Evolutionary conservation across 2,113 vertebrate species (phyloP).

Genomic region (Perca flavescens): DNA sequence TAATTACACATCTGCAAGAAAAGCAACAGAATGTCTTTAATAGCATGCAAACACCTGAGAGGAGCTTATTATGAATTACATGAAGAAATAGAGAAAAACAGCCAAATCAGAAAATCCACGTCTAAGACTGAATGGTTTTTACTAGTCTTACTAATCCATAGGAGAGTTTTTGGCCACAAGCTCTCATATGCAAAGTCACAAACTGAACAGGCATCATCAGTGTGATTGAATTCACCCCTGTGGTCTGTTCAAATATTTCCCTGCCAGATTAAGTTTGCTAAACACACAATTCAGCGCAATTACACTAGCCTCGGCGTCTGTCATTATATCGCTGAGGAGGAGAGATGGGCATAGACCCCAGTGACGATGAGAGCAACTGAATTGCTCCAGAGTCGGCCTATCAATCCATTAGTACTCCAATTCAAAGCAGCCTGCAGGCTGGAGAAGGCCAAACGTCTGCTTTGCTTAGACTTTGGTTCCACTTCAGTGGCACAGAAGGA

Average conservation of each 20-base stretch:
- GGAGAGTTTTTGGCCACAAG: slow-evolving; percentile 11
- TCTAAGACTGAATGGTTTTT: slow-evolving; percentile 17
- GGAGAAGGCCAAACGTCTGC: slow-evolving; percentile 13
- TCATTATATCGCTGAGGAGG: slow-evolving; percentile 37
- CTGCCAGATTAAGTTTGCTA: slow-evolving; percentile 74
- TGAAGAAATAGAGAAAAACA: not conserved
- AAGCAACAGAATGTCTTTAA: not conserved
- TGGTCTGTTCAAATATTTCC: slow-evolving; percentile 66
- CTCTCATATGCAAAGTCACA: slow-evolving; percentile 45
- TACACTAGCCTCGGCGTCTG: slow-evolving; percentile 51
- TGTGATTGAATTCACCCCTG: slow-evolving; percentile 48
- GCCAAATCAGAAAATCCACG: slow-evolving; percentile 22
- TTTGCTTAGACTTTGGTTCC: slow-evolving; percentile 22
- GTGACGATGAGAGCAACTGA: slow-evolving; percentile 21
- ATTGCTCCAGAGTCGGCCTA: slow-evolving; percentile 34
- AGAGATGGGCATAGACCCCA: not conserved
- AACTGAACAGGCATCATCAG: slow-evolving; percentile 50
- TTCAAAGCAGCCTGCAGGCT: slow-evolving; percentile 32
- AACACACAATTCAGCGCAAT: slow-evolving; percentile 76
- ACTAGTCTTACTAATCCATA: slow-evolving; percentile 28
- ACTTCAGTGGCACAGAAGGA: not conserved
- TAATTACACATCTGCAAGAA: not conserved
- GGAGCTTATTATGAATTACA: not conserved
- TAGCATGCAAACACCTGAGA: not conserved
- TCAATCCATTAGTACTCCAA: slow-evolving; percentile 39